A percentile compares a stretch with the other conserved stretches of the same genome.
Evolutionary conservation across 2,888 invertebrate genomes (phyloP).

Genomic region (Pristionchus maxplancki): DNA sequence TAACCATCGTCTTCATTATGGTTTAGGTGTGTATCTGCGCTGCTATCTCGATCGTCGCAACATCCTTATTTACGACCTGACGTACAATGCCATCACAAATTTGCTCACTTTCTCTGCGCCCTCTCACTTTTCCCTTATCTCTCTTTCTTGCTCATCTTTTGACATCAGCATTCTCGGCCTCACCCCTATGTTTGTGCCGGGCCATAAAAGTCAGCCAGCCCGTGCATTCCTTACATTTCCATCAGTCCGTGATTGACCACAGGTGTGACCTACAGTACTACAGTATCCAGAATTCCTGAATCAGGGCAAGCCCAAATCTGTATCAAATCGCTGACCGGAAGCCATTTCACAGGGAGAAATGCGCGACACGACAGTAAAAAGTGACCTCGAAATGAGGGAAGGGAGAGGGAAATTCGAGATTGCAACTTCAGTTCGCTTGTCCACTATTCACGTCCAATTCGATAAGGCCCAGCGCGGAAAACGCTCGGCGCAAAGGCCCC

Average conservation of each 20-base stretch:
- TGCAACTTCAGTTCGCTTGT: not conserved
- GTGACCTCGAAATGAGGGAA: slow-evolving; percentile 38
- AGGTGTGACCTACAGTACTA: not conserved
- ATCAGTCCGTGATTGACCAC: not conserved
- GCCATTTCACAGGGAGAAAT: not conserved
- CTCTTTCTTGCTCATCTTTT: not conserved
- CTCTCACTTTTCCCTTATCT: not conserved
- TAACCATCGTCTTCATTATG: too few relatives aligned
- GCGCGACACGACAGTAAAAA: not conserved
- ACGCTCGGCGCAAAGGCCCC: not conserved
- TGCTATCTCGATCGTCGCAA: not conserved
- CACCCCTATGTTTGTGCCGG: slow-evolving; percentile 15
- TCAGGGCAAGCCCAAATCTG: not conserved
- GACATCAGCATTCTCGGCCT: slow-evolving; percentile 8
- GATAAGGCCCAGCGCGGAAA: slow-evolving; percentile 6
- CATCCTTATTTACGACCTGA: slow-evolving; percentile 19
- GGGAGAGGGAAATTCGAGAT: not conserved
- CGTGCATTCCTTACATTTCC: not conserved
- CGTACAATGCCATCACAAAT: not conserved
- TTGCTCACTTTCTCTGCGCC: not conserved
- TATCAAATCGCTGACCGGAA: not conserved
- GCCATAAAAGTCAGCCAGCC: not conserved
- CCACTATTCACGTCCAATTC: not conserved
- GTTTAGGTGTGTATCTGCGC: not conserved
- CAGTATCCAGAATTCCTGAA: not conserved